These are phyloP conservation scores for Ophiothrix spiculata DNA, from an alignment of 35 echinoderm and acorn worm genomes.

Conservation along the genomic window DNA sequence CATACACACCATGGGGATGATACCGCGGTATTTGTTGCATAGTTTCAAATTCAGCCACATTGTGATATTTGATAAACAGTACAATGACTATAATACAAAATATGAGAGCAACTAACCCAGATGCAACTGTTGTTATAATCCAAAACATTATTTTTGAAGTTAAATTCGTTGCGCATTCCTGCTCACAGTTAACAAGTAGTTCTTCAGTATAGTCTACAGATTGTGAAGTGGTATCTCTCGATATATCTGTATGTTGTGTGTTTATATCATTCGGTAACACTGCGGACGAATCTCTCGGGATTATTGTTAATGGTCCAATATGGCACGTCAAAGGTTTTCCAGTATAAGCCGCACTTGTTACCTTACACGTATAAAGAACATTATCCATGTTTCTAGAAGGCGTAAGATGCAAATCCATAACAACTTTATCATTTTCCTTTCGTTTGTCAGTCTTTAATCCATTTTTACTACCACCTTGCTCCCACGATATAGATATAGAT, in stretches of 20 bases:
- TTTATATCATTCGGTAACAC: not conserved
- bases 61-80: not conserved
- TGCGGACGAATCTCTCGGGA: not conserved
- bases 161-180: not conserved
- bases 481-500: not conserved
- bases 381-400: not conserved
- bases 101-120: not conserved
- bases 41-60: not conserved
- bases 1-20: not conserved
- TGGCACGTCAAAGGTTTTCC: not conserved
- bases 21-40: not conserved
- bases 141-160: not conserved
- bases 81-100: not conserved
- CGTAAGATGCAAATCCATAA: not conserved
- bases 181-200: not conserved
- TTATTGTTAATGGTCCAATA: not conserved
- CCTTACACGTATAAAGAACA: not conserved
- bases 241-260: not conserved
- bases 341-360: not conserved
- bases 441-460: not conserved
- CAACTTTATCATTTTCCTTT: not conserved
- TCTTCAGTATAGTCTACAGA: not conserved
- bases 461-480: not conserved
- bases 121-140: not conserved
- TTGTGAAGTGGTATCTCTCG: not conserved